A percentile compares a stretch with the other conserved stretches of the same genome.
These are phyloP conservation scores for Diorhabda sublineata DNA, from an alignment of 1,140 invertebrate genomes.

Conservation along the genomic window DNA sequence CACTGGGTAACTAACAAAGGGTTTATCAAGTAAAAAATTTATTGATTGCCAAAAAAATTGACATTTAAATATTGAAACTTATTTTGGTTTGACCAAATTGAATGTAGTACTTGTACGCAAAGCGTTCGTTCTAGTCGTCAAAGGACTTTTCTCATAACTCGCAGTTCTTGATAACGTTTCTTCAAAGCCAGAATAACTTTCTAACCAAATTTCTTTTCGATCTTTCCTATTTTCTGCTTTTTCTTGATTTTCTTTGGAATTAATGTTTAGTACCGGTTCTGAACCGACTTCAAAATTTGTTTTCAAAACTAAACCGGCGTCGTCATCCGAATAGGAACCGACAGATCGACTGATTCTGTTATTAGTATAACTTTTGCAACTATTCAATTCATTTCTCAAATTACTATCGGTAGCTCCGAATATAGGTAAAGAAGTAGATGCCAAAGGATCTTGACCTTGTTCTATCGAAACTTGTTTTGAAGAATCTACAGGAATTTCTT, in stretches of 20 bases:
- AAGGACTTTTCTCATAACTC: constrained; percentile 24
- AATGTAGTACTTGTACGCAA: constrained; percentile 42
- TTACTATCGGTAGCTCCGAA: background rate
- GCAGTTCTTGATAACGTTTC: constrained; percentile 30
- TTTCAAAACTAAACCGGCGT: constrained; percentile 12
- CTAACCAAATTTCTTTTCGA: constrained; percentile 37
- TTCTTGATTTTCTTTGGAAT: background rate
- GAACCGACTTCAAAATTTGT: constrained; percentile 26
- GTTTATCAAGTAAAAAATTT: too few relatives aligned
- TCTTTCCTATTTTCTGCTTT: constrained; percentile 13
- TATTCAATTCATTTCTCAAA: constrained; percentile 1
- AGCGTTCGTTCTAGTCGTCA: constrained; percentile 41
- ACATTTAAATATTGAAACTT: background rate
- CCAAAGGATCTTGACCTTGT: constrained; percentile 34
- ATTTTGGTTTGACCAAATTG: constrained; percentile 42
- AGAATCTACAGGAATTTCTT: constrained; percentile 4
- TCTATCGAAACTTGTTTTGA: constrained; percentile 14
- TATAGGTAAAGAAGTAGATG: constrained; percentile 19
- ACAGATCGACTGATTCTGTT: constrained; percentile 33
- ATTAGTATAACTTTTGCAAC: background rate
- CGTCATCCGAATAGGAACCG: constrained; percentile 32
- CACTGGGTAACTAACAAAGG: too few relatives aligned
- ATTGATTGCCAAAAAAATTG: too few relatives aligned
- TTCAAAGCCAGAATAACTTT: constrained; percentile 31
- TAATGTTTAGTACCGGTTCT: constrained; percentile 30